Base-by-base conservation (phyloP, 2,113 vertebrate genomes). In the Corythornis vintsioides region DNA sequence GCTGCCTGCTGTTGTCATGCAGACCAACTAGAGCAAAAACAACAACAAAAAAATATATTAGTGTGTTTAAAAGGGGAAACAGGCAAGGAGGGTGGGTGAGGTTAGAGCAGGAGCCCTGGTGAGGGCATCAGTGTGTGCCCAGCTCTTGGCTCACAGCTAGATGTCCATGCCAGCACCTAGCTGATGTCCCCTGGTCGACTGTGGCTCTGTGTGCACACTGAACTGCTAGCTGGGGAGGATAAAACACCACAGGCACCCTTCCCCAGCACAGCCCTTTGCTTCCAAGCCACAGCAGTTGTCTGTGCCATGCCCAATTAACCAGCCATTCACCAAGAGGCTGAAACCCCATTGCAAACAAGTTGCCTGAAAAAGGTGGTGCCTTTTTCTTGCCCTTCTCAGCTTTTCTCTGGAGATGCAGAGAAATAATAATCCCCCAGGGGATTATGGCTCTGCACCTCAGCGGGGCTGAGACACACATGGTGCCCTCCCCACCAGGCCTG, bases 201-300 rank as follows among this genome's bases (percentile, higher is more conserved):
- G 0, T 1, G 14, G 10, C 8, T 25, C 71, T 42, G 42, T 25
- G 33, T 56, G 21, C 24, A 31, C n/a, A 15, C 52, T 55, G 53
- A 29, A 31, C 61, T 63, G 38, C 60, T 40, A 19, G 26, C n/a
- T 67, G 70, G 26, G 52, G 56, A 63, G 57, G 20, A 4, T 3
- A 48, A 8, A 16, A 7, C 12, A 15, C 73, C 59, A 38, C 89
- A 79, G 88, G 21, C 72, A 12, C 60, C 69, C 72, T 52, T 88
- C 74, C 78, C 82, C 84, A 82, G 85, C 79, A 73, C 80, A 78
- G 88, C 65, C 40, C 81, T 92, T 70, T 66, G 73, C 89, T 90
- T 77, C 81, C 77, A 24, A 66, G 73, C 80, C 84, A 48, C 6
- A 14, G 40, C 89, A 86, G 92, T 90, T 93, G 93, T 79, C 86